Conservation (phyloP, 2,888 invertebrate genomes). For the Caenorhabditis panamensis region DNA sequence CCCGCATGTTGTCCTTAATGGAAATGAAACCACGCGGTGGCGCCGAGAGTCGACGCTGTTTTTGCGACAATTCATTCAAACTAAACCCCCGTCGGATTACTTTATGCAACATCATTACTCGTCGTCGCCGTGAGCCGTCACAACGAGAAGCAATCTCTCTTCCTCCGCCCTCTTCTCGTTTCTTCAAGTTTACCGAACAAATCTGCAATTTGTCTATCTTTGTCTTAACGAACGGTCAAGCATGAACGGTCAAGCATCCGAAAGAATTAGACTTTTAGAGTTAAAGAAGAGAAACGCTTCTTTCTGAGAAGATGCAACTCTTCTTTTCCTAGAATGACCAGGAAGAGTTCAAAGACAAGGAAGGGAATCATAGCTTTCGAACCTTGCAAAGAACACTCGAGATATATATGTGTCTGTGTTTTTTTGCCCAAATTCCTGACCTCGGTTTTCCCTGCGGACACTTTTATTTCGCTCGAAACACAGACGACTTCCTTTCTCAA, state of each 20-base stretch:
- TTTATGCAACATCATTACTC: slow-evolving; percentile 60
- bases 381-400: no score
- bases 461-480: slow-evolving; percentile 14
- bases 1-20: slow-evolving; percentile 11
- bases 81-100: slow-evolving; percentile 48
- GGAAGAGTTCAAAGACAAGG: neutral
- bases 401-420: no score
- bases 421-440: neutral
- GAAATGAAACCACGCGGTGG: slow-evolving; percentile 23
- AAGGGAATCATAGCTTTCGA: no score
- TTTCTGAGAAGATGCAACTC: neutral
- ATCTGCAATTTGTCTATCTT: slow-evolving; percentile 4
- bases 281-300: neutral
- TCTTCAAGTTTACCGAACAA: slow-evolving; percentile 15
- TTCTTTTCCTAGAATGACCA: neutral
- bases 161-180: slow-evolving; percentile 12
- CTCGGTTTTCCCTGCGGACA: slow-evolving; percentile 1
- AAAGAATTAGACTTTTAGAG: neutral
- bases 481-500: neutral
- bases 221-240: slow-evolving; percentile 9
- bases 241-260: neutral
- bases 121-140: slow-evolving; percentile 15
- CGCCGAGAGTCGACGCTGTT: slow-evolving; percentile 20
- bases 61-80: slow-evolving; percentile 20
- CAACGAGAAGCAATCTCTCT: slow-evolving; percentile 3